These are phyloP conservation scores for Noctua janthe DNA, from an alignment of 2,888 invertebrate genomes.

Conservation along the genomic window DNA sequence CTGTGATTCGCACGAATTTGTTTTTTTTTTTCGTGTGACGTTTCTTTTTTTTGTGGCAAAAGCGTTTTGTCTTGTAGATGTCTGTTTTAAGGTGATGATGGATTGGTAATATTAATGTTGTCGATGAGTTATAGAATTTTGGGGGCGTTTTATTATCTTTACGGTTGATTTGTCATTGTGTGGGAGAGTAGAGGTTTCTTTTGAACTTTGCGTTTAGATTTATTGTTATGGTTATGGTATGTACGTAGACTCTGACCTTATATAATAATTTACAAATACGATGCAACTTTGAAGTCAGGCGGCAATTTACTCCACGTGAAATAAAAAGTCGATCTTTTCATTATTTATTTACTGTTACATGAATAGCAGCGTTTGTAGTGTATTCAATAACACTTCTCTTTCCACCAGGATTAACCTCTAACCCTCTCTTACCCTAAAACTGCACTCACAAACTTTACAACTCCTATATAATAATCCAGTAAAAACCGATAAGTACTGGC, in stretches of 20 bases:
- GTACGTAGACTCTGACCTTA: neutral
- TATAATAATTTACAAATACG: neutral
- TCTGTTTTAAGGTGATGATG: constrained; percentile 55
- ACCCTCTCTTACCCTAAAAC: constrained; percentile 13
- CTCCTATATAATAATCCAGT: constrained; percentile 54
- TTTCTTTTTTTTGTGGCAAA: constrained; percentile 52
- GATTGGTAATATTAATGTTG: constrained; percentile 45
- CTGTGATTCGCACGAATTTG: constrained; percentile 66
- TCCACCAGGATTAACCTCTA: neutral
- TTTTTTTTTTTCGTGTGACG: constrained; percentile 54
- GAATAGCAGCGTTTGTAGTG: neutral
- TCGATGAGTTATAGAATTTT: constrained; percentile 29
- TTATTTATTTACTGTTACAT: neutral
- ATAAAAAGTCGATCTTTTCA: neutral
- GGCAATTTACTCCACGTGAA: neutral
- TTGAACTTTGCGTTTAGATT: constrained; percentile 4
- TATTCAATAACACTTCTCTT: neutral
- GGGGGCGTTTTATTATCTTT: constrained; percentile 25
- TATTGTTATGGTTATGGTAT: neutral
- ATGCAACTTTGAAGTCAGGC: neutral
- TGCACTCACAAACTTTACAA: constrained; percentile 29
- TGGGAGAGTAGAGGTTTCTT: constrained; percentile 11
- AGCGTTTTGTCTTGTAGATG: constrained; percentile 50
- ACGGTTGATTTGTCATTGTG: constrained; percentile 21
- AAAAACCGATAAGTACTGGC: constrained; percentile 70